These are phyloP conservation scores for Oriolus oriolus DNA, from an alignment of 2,113 vertebrate genomes.

Conservation along the genomic window DNA sequence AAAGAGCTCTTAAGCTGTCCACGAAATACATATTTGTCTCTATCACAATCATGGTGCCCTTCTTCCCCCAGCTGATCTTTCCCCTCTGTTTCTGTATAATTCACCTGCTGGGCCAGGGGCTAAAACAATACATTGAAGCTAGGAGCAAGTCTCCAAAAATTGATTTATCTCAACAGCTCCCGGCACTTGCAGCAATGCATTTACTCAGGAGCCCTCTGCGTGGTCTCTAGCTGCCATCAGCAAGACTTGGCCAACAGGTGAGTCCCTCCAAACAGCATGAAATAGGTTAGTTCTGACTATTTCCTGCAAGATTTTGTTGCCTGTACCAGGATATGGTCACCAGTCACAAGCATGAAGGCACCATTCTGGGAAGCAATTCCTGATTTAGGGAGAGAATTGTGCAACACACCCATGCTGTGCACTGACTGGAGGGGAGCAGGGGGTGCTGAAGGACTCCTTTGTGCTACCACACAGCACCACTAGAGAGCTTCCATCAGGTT, in stretches of 20 bases:
- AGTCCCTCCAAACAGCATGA: not conserved
- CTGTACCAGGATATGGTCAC: not conserved
- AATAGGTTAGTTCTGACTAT: not conserved
- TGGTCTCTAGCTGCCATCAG: not conserved
- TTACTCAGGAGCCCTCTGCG: not conserved
- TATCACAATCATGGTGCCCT: not conserved
- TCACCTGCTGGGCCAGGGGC: not conserved
- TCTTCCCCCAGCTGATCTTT: not conserved
- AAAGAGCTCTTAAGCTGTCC: not conserved
- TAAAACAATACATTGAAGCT: not conserved
- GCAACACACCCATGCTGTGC: not conserved
- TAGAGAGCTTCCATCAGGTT: slow-evolving; percentile 47
- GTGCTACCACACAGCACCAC: slow-evolving; percentile 28
- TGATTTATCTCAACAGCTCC: not conserved
- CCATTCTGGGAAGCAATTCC: not conserved
- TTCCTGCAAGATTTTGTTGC: not conserved
- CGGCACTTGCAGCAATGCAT: not conserved
- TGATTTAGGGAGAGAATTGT: not conserved
- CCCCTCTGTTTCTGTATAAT: not conserved
- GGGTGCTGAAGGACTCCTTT: not conserved
- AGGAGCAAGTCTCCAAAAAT: not conserved
- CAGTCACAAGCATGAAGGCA: not conserved
- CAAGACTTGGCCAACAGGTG: not conserved
- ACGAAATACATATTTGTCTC: not conserved
- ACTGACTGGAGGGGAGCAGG: not conserved